Base-by-base conservation (phyloP, 2,888 invertebrate species). In the Torymus auratus region DNA sequence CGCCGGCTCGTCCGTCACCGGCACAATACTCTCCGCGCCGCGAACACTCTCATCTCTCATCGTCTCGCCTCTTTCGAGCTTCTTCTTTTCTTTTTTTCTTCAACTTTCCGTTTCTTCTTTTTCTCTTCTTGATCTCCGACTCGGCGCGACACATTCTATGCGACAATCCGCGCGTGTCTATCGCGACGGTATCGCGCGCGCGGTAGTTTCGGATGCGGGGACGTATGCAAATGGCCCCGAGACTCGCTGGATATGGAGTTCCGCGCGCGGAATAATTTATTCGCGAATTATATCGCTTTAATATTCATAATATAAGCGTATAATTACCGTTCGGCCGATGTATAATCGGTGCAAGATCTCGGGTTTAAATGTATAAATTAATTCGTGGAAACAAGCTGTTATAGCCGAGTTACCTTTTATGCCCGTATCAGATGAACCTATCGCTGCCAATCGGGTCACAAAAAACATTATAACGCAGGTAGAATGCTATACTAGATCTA, bases 21-120 rank as follows among this genome's bases (percentile, higher is more conserved):
- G 55, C 72, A 62, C 73, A 73, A 62, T 68, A 61, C 60, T 20
- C 53, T 20, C 20, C 20, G 20, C 20, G 20, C 20, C 68, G 78
- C 78, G 72, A 78, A 78, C 61, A 78, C 73, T 79, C 73, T 56
- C 79, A 69, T 74, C 53, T 64, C 72, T 79, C 79, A 72, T 74
- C 68, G 73, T 64, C 73, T 73, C 73, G 55, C 69, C 68, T 70
- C 20, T 74, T 14, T 20, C 13, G 41, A 41, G 41, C 41, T 41
- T 50, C 52, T 75, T 3, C 13, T 3, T 41, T 15, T 11, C n/a
- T n/a, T 10, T 41, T n/a, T 12, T 14, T 65, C 2, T 20, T 20
- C n/a, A n/a, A n/a, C 20, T 61, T 23, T 71, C 12, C 17, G 12
- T 41, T 17, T 20, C 0, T 61, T 28, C 15, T 23, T 62, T 52